Percentiles rank a stretch among this genome's conserved stretches.
These are phyloP conservation scores for Polyommatus icarus DNA, from an alignment of 2,888 invertebrate species.

Conservation along the genomic window DNA sequence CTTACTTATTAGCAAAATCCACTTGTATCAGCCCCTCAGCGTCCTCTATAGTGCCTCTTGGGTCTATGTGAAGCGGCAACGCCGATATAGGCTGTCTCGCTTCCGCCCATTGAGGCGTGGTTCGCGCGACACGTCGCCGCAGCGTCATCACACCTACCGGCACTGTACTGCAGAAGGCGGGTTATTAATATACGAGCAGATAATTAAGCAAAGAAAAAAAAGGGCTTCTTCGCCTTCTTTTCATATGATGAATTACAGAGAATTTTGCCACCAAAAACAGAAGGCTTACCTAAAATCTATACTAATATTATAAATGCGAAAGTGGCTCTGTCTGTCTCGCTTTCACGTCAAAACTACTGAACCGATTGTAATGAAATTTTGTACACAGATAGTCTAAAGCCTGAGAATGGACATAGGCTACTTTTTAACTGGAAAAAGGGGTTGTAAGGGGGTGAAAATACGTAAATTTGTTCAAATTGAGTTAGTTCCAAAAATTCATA, in stretches of 20 bases:
- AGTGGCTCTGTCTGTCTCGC: too few species aligned
- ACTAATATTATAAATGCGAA: too few species aligned
- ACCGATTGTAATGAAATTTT: too few species aligned
- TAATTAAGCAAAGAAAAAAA: not conserved
- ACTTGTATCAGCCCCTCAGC: conserved; percentile 93
- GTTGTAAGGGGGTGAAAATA: too few species aligned
- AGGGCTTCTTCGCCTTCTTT: not conserved
- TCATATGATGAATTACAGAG: not conserved
- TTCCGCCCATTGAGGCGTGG: conserved; percentile 72
- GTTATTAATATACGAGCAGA: conserved; percentile 4
- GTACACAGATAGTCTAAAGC: too few species aligned
- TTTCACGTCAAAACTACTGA: too few species aligned
- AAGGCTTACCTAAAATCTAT: too few species aligned
- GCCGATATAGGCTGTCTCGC: conserved; percentile 74
- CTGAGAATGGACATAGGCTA: too few species aligned
- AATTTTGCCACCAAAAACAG: not conserved
- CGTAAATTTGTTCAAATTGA: too few species aligned
- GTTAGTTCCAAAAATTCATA: too few species aligned
- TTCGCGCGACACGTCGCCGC: conserved; percentile 76
- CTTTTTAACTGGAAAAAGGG: too few species aligned
- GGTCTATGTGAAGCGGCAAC: conserved; percentile 85
- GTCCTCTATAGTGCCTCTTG: conserved; percentile 91
- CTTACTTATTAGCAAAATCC: conserved; percentile 95
- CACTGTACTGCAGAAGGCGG: conserved; percentile 62
- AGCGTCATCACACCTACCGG: conserved; percentile 92